phyloP scores from a whole-genome alignment of 2,888 invertebrate genomes.

The Cancer borealis region DNA sequence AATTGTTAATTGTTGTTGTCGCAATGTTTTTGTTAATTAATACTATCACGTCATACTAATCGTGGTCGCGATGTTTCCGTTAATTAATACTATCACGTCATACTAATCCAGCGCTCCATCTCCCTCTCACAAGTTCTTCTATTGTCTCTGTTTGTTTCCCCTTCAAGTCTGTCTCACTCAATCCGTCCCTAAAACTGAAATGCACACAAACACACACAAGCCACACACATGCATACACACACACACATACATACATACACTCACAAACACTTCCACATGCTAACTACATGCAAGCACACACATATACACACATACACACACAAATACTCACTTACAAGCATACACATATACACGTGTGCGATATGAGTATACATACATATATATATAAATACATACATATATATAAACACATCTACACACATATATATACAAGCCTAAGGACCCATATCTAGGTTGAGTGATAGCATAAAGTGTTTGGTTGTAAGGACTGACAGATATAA shows the following conservation, averaged over 20 bases:
- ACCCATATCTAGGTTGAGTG: neutral
- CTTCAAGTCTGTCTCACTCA: slow-evolving; percentile 39
- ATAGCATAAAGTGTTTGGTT: neutral
- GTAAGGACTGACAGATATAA: slow-evolving; percentile 28
- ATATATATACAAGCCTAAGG: neutral
- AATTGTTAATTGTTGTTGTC: neutral
- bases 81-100: neutral
- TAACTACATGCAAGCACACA: slow-evolving; percentile 37
- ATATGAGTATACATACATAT: neutral
- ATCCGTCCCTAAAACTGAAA: neutral
- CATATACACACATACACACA: neutral
- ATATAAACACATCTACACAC: neutral
- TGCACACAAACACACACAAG: slow-evolving; percentile 14
- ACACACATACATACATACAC: neutral
- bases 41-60: neutral
- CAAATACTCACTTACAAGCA: slow-evolving; percentile 25
- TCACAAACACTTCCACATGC: no score
- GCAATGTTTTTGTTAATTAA: neutral
- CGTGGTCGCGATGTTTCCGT: neutral
- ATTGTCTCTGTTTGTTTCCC: neutral
- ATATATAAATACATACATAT: neutral
- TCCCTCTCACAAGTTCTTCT: slow-evolving; percentile 23
- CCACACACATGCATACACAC: slow-evolving; percentile 1
- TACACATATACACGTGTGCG: slow-evolving; percentile 19
- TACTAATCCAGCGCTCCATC: slow-evolving; percentile 4